phyloP scores from a whole-genome alignment of 1,140 invertebrate genomes.

The Aphelinus certus region DNA sequence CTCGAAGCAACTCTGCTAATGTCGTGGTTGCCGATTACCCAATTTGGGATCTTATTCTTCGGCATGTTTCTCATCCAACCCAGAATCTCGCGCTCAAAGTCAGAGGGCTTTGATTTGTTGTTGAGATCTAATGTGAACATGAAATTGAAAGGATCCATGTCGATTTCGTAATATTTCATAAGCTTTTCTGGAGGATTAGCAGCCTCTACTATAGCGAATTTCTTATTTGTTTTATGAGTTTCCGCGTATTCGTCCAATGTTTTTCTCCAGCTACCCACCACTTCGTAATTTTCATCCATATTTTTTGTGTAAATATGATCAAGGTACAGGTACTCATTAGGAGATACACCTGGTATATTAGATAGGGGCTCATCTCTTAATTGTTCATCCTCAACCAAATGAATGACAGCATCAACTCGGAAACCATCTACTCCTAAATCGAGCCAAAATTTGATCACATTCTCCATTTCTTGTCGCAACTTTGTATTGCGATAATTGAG shows the following conservation, averaged over 20 bases:
- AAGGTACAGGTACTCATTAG: constrained; percentile 68
- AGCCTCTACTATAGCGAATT: constrained; percentile 74
- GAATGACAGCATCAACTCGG: constrained; percentile 71
- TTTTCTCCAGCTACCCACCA: constrained; percentile 53
- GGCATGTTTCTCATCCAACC: constrained; percentile 71
- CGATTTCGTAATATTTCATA: constrained; percentile 52
- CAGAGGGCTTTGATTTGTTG: constrained; percentile 66
- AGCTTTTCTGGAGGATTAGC: constrained; percentile 67
- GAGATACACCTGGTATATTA: constrained; percentile 58
- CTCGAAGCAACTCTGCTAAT: constrained; percentile 57
- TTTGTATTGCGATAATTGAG: constrained; percentile 74
- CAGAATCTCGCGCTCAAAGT: constrained; percentile 67
- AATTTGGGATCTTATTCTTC: constrained; percentile 65
- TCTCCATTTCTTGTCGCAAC: constrained; percentile 69
- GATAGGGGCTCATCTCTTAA: constrained; percentile 69
- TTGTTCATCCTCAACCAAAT: constrained; percentile 67
- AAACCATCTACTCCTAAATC: constrained; percentile 77
- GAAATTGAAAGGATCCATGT: constrained; percentile 37
- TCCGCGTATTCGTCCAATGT: constrained; percentile 44
- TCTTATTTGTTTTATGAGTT: constrained; percentile 19
- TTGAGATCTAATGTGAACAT: constrained; percentile 64
- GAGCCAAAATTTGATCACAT: constrained; percentile 72
- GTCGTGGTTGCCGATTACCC: constrained; percentile 67
- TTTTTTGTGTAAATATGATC: constrained; percentile 74
- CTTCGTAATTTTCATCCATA: constrained; percentile 66